Percentiles rank a stretch among this genome's conserved stretches.
Evolutionary conservation across 2,888 invertebrate genomes (phyloP).

Genomic region (Drosophila seclusa): DNA sequence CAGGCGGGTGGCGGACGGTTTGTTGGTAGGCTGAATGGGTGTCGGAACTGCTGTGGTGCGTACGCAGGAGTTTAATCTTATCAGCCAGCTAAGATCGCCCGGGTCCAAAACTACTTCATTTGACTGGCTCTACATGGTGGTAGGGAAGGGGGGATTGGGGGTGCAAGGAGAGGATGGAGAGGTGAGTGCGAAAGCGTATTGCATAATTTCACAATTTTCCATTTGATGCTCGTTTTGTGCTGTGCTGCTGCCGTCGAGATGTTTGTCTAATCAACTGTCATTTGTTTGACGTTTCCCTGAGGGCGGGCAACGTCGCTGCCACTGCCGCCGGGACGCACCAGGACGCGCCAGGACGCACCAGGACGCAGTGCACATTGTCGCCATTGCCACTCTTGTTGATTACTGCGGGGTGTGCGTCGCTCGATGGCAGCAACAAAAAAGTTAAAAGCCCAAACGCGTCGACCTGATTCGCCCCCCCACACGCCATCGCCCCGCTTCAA

Average conservation of each 20-base stretch:
- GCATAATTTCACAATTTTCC: constrained; percentile 85
- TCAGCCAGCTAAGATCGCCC: constrained; percentile 69
- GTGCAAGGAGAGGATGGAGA: not conserved
- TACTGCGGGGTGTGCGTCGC: constrained; percentile 57
- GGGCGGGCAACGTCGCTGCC: constrained; percentile 68
- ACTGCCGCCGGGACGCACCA: constrained; percentile 40
- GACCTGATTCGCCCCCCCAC: not conserved
- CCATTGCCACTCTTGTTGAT: constrained; percentile 80
- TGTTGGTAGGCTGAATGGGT: constrained; percentile 40
- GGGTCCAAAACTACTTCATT: constrained; percentile 80
- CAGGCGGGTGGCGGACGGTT: constrained; percentile 29
- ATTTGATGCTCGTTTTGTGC: constrained; percentile 82
- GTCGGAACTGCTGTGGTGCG: constrained; percentile 62
- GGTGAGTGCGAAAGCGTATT: constrained; percentile 75
- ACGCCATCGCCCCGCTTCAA: not conserved
- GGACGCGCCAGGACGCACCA: constrained; percentile 42
- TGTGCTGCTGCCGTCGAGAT: constrained; percentile 76
- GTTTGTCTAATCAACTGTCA: constrained; percentile 84
- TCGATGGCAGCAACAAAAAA: constrained; percentile 65
- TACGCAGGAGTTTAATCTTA: constrained; percentile 75
- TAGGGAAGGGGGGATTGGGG: not conserved
- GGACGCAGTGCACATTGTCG: constrained; percentile 63
- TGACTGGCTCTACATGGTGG: constrained; percentile 32
- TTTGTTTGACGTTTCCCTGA: constrained; percentile 84
- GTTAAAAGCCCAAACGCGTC: constrained; percentile 70